Base-by-base conservation (phyloP, 2,113 vertebrate species). In the Zosterops hypoxanthus region DNA sequence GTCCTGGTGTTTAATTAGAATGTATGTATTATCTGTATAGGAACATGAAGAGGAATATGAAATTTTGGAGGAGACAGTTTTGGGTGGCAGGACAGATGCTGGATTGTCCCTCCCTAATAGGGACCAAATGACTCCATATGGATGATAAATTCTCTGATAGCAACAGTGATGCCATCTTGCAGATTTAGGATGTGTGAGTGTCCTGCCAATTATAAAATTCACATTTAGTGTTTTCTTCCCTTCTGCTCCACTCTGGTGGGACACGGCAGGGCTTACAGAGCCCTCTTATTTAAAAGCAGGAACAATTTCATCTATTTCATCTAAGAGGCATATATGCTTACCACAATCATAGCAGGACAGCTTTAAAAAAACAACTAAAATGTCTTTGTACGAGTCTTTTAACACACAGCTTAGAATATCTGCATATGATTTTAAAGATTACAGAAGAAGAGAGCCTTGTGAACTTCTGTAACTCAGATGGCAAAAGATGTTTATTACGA, bases 371-470 rank as follows among this genome's bases (percentile, higher is more conserved):
- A 2, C 22, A 69, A 22, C 7, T 77, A 39, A 73, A 90, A 61
- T 20, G 42, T 14, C 18, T 93, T 64, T 31, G 24, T 63, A 31
- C 21, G 52, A 52, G 15, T 19, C 33, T 70, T 83, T 46, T 0
- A 2, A 70, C 44, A 85, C 14, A 52, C 15, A 72, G 4, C 17
- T 64, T n/a, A 53, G 12, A 82, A 41, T 87, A 46, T 25, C 15
- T 73, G 36, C 19, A 11, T 63, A 65, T 0, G 1, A 21, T 59
- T 60, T 73, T 34, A 53, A 81, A 70, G 42, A 47, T 50, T 36
- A 41, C 31, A 55, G 28, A 68, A 57, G 28, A n/a, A 2, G 2
- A 81, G 11, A 81, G 25, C 24, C 13, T 49, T 0, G 0, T 5
- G 18, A 81, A 70, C 46, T 83, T 82, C 86, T 78, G 21, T 69